phyloP scores from a whole-genome alignment of 2,797 vertebrate genomes.

The Cossypha heuglini region DNA sequence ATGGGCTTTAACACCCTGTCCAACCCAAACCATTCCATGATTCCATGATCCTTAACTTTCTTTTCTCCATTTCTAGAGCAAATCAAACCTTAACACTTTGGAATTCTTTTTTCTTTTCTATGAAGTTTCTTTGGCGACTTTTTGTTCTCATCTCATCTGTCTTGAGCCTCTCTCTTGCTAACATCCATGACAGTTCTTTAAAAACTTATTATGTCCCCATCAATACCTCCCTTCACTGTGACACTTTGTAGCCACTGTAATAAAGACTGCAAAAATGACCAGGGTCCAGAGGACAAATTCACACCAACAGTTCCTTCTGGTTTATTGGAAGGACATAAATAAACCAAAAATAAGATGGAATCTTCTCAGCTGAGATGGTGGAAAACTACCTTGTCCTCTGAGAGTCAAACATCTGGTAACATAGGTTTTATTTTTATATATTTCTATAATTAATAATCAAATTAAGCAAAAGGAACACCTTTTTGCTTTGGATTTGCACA shows the following conservation, averaged over 20 bases:
- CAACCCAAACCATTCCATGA: not conserved
- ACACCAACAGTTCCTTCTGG: not conserved
- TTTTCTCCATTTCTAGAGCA: not conserved
- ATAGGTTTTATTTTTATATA: not conserved
- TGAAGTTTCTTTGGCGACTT: not conserved
- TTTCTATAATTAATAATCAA: not conserved
- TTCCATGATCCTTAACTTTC: not conserved
- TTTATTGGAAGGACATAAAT: not conserved
- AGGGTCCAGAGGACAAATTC: not conserved
- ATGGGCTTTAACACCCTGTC: not conserved
- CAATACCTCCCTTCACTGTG: not conserved
- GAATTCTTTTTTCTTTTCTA: not conserved
- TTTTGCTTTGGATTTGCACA: not conserved
- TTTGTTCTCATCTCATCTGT: constrained; percentile 4
- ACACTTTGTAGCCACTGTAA: not conserved
- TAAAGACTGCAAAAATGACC: not conserved
- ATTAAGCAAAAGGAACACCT: not conserved
- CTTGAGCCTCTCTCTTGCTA: not conserved
- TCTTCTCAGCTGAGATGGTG: not conserved
- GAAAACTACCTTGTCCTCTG: not conserved
- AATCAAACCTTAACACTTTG: not conserved
- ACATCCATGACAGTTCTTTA: not conserved
- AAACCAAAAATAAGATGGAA: not conserved
- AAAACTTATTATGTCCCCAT: constrained; percentile 28
- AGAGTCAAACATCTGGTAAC: not conserved